Percentiles rank a stretch among this genome's conserved stretches.
phyloP scores from a whole-genome alignment of 2,113 vertebrate species.

The Anoura caudifer region DNA sequence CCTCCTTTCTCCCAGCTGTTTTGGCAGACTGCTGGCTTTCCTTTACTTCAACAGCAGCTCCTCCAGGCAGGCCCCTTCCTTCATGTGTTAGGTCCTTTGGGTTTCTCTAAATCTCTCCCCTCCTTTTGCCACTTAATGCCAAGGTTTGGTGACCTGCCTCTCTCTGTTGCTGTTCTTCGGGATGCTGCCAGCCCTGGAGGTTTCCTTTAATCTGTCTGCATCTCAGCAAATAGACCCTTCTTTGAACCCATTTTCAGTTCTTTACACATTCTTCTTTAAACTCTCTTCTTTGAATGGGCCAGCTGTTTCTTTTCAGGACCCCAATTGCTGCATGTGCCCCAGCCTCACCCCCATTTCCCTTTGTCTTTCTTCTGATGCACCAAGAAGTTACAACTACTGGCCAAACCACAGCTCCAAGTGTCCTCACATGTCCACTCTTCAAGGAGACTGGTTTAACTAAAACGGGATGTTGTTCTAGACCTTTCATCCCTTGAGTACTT shows the following conservation, averaged over 20 bases:
- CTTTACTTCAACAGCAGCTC: not conserved
- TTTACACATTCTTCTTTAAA: not conserved
- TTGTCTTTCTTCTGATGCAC: not conserved
- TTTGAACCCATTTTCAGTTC: not conserved
- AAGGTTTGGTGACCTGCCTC: not conserved
- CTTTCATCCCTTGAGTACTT: not conserved
- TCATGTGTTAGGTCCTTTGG: not conserved
- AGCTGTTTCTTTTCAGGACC: slow-evolving; percentile 16
- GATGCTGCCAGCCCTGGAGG: not conserved
- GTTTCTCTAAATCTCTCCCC: not conserved
- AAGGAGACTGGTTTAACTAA: not conserved
- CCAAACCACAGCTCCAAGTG: not conserved
- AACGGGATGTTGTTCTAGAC: not conserved
- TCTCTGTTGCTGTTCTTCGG: too few species aligned
- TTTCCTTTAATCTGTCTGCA: not conserved
- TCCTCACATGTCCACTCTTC: not conserved
- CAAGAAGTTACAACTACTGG: not conserved
- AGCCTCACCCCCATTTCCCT: not conserved
- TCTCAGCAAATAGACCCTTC: not conserved
- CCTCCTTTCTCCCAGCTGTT: not conserved
- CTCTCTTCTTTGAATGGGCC: not conserved
- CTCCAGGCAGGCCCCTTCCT: not conserved
- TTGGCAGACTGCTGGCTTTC: not conserved
- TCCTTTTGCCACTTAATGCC: not conserved
- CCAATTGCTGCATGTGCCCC: not conserved